phyloP scores from a whole-genome alignment of 35 echinoderm and acorn worm species.

The Lytechinus variegatus region DNA sequence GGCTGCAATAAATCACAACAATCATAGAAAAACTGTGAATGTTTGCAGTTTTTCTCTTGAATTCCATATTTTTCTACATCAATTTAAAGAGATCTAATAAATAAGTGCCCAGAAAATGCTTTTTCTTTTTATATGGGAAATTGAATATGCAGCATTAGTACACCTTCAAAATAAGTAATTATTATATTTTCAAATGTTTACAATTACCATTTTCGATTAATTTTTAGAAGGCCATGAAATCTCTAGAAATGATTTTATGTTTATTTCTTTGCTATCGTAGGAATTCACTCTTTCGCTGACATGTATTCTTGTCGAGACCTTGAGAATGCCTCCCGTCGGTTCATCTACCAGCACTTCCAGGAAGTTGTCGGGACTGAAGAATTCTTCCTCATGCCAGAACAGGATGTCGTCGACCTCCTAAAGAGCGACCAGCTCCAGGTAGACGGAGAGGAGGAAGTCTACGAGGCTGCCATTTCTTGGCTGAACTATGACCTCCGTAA shows the following conservation, averaged over 20 bases:
- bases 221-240: no score
- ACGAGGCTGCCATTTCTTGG: slow-evolving; percentile 93
- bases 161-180: no score
- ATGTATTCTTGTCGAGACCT: slow-evolving; percentile 98
- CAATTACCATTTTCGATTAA: no score
- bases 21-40: no score
- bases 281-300: slow-evolving; percentile 99
- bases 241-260: background rate
- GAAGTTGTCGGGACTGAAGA: slow-evolving; percentile 94
- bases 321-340: slow-evolving; percentile 80
- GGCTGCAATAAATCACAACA: no score
- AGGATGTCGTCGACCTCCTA: slow-evolving; percentile 85
- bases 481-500: slow-evolving; percentile 85
- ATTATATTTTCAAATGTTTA: no score
- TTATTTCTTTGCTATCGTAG: slow-evolving; percentile 50
- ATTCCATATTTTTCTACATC: no score
- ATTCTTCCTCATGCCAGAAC: slow-evolving; percentile 93
- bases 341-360: slow-evolving; percentile 99
- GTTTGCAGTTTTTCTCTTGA: no score
- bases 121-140: no score
- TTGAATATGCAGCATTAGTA: no score
- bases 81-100: no score
- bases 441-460: slow-evolving; percentile 89
- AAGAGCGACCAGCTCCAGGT: slow-evolving; percentile 93
- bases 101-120: no score